These are phyloP conservation scores for Pteropus alecto DNA, from an alignment of 2,113 vertebrate species.

Conservation along the genomic window DNA sequence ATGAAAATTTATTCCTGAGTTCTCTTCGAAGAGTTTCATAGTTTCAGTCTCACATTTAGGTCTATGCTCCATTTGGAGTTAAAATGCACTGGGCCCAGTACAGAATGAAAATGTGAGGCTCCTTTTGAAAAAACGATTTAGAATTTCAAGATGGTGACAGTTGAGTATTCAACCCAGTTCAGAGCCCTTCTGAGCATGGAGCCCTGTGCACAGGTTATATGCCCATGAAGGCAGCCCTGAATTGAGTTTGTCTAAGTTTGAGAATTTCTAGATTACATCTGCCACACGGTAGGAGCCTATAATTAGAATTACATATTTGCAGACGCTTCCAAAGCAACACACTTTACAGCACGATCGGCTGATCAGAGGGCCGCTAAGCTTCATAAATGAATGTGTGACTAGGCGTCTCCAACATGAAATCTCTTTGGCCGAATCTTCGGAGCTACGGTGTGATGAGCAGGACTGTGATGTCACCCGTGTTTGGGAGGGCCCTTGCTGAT, in stretches of 20 bases:
- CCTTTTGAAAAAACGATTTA: not conserved
- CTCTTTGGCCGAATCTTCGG: slow-evolving; percentile 48
- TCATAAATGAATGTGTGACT: not conserved
- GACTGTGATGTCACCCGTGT: not conserved
- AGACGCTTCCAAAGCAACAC: slow-evolving; percentile 6
- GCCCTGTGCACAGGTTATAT: not conserved
- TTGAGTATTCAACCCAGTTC: not conserved
- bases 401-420: not conserved
- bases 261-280: slow-evolving; percentile 33
- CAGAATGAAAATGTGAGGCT: not conserved
- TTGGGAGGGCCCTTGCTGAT: slow-evolving; percentile 36
- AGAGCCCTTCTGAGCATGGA: not conserved
- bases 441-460: slow-evolving; percentile 51
- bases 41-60: not conserved
- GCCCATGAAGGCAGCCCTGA: not conserved
- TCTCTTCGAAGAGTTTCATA: not conserved
- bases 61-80: not conserved
- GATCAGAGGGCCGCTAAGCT: slow-evolving; percentile 5
- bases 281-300: not conserved
- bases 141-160: not conserved
- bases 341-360: not conserved
- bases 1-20: not conserved
- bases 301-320: not conserved
- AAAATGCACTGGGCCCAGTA: not conserved
- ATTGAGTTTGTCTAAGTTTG: not conserved